Evolutionary conservation across 1,140 invertebrate genomes (phyloP).

Genomic region (Heliconius hermathena): DNA sequence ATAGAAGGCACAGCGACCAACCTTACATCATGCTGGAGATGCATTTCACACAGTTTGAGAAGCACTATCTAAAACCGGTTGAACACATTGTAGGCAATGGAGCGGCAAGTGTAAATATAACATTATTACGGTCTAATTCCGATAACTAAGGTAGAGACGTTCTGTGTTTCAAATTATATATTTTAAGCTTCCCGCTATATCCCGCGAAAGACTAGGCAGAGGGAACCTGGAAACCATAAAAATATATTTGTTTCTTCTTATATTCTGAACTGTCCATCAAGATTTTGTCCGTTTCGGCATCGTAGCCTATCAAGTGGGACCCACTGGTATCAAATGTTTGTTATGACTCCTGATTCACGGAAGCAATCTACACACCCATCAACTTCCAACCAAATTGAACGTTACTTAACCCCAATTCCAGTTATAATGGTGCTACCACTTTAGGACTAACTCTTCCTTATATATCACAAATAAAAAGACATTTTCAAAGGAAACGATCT

Average conservation of each 20-base stretch:
- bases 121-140: conserved; percentile 37
- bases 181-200: no score
- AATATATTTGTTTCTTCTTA: no score
- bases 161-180: neutral
- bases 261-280: no score
- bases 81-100: conserved; percentile 42
- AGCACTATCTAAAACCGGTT: conserved; percentile 37
- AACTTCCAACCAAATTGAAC: neutral
- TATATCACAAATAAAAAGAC: neutral
- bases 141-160: neutral
- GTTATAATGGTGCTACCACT: neutral
- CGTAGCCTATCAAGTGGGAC: no score
- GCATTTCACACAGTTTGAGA: conserved; percentile 34
- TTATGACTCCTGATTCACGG: neutral
- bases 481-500: conserved; percentile 2
- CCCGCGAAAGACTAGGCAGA: no score
- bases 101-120: conserved; percentile 50
- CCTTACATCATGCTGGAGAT: neutral
- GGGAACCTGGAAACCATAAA: no score
- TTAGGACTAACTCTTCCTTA: neutral
- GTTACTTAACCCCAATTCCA: neutral
- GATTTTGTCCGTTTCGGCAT: no score
- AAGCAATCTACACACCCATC: neutral
- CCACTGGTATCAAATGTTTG: no score
- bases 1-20: no score